These are phyloP conservation scores for Pocillopora damicornis DNA, from an alignment of 64 coral and sea anemone species.

Conservation along the genomic window DNA sequence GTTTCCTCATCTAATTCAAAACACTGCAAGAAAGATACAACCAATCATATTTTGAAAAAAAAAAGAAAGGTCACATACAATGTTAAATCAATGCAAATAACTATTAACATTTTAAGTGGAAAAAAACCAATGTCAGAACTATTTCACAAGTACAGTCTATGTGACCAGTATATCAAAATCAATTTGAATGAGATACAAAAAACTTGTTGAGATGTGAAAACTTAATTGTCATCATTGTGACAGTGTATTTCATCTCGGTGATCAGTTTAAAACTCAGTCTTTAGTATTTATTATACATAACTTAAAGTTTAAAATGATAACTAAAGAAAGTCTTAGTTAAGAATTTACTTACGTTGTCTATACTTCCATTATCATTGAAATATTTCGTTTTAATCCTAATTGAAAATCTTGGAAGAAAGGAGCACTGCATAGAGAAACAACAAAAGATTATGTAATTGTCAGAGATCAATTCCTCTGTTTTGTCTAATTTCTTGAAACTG, in stretches of 20 bases:
- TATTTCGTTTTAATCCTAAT: slow-evolving; percentile 95
- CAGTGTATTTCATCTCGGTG: too few species aligned
- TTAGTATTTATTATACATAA: too few species aligned
- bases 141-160: too few species aligned
- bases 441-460: not conserved
- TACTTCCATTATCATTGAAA: slow-evolving; percentile 92
- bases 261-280: too few species aligned
- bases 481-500: too few species aligned
- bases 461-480: not conserved
- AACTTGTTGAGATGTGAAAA: too few species aligned
- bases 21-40: slow-evolving; percentile 45
- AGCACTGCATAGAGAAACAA: slow-evolving; percentile 74
- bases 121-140: not conserved
- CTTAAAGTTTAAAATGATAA: too few species aligned
- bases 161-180: too few species aligned
- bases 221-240: too few species aligned
- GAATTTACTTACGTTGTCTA: slow-evolving; percentile 88
- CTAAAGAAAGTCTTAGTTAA: not conserved
- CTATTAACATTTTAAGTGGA: not conserved
- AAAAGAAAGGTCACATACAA: not conserved
- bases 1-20: slow-evolving; percentile 65
- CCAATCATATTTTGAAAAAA: not conserved
- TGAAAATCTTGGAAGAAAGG: slow-evolving; percentile 98
- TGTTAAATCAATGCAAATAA: not conserved
- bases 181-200: too few species aligned